These are phyloP conservation scores for Rhadina sibilatrix DNA, from an alignment of 2,113 vertebrate species.

Conservation along the genomic window DNA sequence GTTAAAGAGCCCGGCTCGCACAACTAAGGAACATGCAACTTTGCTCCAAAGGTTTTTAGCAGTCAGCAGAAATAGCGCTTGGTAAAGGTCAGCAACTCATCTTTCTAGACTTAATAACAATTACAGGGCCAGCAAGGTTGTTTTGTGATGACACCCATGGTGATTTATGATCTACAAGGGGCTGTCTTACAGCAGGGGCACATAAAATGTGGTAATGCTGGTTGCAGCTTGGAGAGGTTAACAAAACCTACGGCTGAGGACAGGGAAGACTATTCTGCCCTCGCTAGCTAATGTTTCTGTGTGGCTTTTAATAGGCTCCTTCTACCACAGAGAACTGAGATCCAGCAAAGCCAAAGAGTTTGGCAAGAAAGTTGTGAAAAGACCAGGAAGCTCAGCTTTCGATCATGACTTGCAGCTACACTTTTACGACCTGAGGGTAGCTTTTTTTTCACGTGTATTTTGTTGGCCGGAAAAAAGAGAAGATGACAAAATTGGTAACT, in stretches of 20 bases:
- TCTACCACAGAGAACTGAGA: background rate
- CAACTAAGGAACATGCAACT: background rate
- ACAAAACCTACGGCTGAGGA: background rate
- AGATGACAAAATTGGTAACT: background rate
- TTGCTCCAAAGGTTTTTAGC: background rate
- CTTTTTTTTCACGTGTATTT: background rate
- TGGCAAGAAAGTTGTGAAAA: background rate
- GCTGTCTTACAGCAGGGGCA: background rate
- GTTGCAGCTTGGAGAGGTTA: background rate
- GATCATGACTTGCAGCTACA: background rate
- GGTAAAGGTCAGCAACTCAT: background rate
- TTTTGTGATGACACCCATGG: background rate
- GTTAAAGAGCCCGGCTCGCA: background rate
- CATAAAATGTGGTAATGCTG: background rate
- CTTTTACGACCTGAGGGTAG: background rate
- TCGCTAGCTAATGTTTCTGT: background rate
- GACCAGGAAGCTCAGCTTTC: background rate
- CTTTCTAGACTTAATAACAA: background rate
- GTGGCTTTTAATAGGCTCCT: background rate
- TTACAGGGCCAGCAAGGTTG: background rate
- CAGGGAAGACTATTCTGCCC: background rate
- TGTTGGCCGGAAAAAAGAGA: background rate
- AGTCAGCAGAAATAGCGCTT: background rate
- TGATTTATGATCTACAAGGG: background rate
- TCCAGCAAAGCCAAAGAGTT: background rate